A percentile compares a stretch with the other conserved stretches of the same genome.
These are phyloP conservation scores for Anticlea derivata DNA, from an alignment of 2,888 invertebrate genomes.

Conservation along the genomic window DNA sequence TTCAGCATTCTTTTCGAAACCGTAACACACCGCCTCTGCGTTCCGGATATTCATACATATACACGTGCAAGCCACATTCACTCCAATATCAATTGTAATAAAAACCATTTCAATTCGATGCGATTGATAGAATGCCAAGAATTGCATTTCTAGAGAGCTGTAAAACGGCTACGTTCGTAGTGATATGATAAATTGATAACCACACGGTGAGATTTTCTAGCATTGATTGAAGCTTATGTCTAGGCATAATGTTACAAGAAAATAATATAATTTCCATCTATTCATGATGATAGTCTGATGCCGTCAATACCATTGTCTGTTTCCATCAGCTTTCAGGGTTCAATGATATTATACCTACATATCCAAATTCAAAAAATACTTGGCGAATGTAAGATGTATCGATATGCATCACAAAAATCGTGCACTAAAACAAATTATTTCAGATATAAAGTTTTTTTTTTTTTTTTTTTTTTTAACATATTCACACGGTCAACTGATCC, in stretches of 20 bases:
- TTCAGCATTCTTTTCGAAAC: conserved; percentile 83
- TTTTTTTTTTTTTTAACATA: no score
- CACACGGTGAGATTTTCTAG: conserved; percentile 22
- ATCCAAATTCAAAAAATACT: no score
- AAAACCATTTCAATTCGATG: conserved; percentile 66
- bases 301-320: conserved; percentile 1
- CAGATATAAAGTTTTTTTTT: no score
- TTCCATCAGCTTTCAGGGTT: not conserved
- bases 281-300: not conserved
- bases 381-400: no score
- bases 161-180: conserved; percentile 59
- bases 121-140: conserved; percentile 57
- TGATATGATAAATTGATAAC: conserved; percentile 62
- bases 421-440: conserved; percentile 10
- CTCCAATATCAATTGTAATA: conserved; percentile 65
- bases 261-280: conserved; percentile 11
- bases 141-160: conserved; percentile 78
- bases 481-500: no score
- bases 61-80: conserved; percentile 67
- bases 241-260: conserved; percentile 9
- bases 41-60: conserved; percentile 66
- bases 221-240: conserved; percentile 8
- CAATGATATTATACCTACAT: no score
- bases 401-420: not conserved
- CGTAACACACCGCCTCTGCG: conserved; percentile 81